Evolutionary conservation across 2,113 vertebrate genomes (phyloP).

Genomic region (Lepisosteus oculatus): DNA sequence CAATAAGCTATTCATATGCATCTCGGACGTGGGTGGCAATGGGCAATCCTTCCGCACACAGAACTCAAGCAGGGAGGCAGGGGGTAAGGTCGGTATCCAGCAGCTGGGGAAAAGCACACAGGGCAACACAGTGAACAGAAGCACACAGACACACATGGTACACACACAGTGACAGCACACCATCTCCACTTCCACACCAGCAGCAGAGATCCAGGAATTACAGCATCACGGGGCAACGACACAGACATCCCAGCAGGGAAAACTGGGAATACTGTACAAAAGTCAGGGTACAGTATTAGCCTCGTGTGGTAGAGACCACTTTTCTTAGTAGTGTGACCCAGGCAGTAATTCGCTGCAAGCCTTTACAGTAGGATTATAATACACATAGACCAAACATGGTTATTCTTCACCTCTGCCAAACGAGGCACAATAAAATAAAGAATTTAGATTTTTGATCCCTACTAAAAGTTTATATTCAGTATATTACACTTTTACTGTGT

Average conservation of each 20-base stretch:
- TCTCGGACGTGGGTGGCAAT: constrained; percentile 43
- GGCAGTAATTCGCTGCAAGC: too few relatives aligned
- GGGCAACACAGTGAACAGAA: constrained; percentile 22
- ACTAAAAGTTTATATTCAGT: too few relatives aligned
- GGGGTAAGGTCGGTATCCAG: constrained; percentile 26
- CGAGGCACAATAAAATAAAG: too few relatives aligned
- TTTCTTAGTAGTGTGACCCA: too few relatives aligned
- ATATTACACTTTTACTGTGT: too few relatives aligned
- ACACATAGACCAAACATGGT: too few relatives aligned
- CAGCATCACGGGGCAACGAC: not conserved
- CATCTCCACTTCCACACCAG: constrained; percentile 22
- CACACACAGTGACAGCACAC: constrained; percentile 26
- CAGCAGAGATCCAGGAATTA: constrained; percentile 35
- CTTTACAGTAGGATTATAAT: too few relatives aligned
- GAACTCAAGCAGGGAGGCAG: constrained; percentile 28
- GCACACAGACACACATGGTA: not conserved
- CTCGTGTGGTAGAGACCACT: too few relatives aligned
- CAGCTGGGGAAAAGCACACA: constrained; percentile 54
- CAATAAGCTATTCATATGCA: constrained; percentile 70
- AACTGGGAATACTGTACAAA: too few relatives aligned
- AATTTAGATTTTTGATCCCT: too few relatives aligned
- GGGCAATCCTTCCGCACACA: constrained; percentile 32
- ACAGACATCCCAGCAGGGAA: not conserved
- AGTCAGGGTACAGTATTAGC: too few relatives aligned
- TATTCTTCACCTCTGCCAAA: too few relatives aligned